phyloP scores from a whole-genome alignment of 2,113 vertebrate species.

The Elachura formosa region DNA sequence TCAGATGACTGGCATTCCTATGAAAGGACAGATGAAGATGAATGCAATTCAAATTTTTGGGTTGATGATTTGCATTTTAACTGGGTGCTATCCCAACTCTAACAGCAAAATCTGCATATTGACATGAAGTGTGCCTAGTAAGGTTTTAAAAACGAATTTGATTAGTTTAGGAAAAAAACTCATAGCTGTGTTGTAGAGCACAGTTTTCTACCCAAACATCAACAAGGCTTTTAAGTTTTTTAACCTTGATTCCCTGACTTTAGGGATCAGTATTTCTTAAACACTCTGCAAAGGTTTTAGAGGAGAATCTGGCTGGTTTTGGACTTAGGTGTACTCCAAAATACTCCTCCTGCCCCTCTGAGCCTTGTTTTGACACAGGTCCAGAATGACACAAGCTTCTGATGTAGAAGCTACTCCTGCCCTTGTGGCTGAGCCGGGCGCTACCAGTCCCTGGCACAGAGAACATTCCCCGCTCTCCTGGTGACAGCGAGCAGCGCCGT shows the following conservation, averaged over 20 bases:
- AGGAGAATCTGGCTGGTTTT: not conserved
- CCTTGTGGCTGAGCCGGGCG: not conserved
- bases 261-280: not conserved
- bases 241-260: not conserved
- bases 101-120: not conserved
- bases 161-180: not conserved
- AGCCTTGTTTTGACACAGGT: not conserved
- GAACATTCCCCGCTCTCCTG: not conserved
- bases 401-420: not conserved
- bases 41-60: not conserved
- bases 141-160: not conserved
- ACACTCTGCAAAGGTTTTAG: not conserved
- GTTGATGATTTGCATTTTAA: not conserved
- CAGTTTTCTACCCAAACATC: not conserved
- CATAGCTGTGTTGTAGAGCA: not conserved
- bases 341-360: not conserved
- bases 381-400: not conserved
- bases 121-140: not conserved
- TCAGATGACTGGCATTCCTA: not conserved
- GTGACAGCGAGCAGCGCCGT: not conserved
- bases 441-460: not conserved
- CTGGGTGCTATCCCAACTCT: not conserved
- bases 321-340: not conserved
- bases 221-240: not conserved
- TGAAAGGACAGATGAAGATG: not conserved